phyloP scores from a whole-genome alignment of 1,140 invertebrate species.

The Drosophila yakuba region DNA sequence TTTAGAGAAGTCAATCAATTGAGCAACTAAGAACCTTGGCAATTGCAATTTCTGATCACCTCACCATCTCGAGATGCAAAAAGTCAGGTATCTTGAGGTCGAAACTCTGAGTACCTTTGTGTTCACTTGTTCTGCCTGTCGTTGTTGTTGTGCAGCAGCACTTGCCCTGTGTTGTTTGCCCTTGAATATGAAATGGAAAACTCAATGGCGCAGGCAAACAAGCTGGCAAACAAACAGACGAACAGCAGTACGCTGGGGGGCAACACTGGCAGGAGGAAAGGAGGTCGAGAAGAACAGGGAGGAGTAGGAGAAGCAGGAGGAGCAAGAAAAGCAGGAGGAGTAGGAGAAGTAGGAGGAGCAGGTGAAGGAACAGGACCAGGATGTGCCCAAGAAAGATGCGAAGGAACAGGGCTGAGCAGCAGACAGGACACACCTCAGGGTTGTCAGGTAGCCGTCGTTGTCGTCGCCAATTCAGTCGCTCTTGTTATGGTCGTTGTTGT shows the following conservation, averaged over 20 bases:
- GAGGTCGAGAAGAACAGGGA: not conserved
- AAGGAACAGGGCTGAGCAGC: not conserved
- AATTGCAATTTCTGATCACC: not conserved
- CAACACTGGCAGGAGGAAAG: not conserved
- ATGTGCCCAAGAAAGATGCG: not conserved
- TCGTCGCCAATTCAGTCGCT: constrained; percentile 30
- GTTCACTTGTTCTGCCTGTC: not conserved
- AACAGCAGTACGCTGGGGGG: constrained; percentile 12
- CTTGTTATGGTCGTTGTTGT: constrained; percentile 16
- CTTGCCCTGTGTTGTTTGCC: constrained; percentile 49
- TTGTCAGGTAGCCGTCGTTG: constrained; percentile 58
- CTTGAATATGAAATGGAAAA: constrained; percentile 66
- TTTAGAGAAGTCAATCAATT: not conserved
- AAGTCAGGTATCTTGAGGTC: constrained; percentile 12
- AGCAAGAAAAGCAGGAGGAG: no score
- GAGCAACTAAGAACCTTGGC: not conserved
- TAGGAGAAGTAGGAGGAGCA: not conserved
- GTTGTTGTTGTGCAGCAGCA: constrained; percentile 8
- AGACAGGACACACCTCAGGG: constrained; percentile 52
- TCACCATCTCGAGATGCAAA: not conserved
- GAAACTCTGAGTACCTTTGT: not conserved
- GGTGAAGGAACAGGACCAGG: not conserved
- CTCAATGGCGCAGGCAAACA: constrained; percentile 58
- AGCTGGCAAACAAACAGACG: constrained; percentile 39
- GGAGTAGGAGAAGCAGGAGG: not conserved